Evolutionary conservation across 2,113 vertebrate species (phyloP).

Genomic region (Caracal caracal): DNA sequence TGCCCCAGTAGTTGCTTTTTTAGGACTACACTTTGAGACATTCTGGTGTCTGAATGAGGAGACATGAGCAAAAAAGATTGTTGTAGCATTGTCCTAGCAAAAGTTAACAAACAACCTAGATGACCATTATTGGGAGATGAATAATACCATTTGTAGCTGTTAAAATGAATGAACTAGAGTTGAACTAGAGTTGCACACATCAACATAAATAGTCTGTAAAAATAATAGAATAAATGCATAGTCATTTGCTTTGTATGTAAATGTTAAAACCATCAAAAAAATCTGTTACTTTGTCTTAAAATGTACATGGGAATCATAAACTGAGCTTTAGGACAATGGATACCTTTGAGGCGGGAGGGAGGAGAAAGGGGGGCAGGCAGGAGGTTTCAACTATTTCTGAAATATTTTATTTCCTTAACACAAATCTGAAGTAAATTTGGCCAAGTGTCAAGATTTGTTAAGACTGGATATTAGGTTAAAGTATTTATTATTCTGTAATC

Average conservation of each 20-base stretch:
- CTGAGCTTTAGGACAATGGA: neutral
- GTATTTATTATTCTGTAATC: neutral
- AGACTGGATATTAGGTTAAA: neutral
- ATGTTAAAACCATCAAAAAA: neutral
- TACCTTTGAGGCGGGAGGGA: neutral
- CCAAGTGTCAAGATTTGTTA: neutral
- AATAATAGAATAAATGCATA: neutral
- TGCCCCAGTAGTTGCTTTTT: neutral
- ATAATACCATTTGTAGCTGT: neutral
- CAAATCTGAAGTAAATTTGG: neutral
- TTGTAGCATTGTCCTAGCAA: neutral
- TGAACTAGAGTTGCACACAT: neutral
- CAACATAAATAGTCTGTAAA: neutral
- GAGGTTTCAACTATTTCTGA: neutral
- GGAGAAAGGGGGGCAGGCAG: neutral
- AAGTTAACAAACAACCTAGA: neutral
- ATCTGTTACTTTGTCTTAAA: neutral
- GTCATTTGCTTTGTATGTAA: neutral
- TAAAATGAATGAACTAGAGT: conserved; percentile 28
- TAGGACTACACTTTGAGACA: neutral
- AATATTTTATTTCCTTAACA: conserved; percentile 1
- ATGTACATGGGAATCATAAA: neutral
- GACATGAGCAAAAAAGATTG: neutral
- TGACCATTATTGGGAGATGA: neutral
- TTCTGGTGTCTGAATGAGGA: neutral